A percentile compares a stretch with the other conserved stretches of the same genome.
Conservation (phyloP, 2,888 invertebrate species). For the Spilarctia lutea region DNA sequence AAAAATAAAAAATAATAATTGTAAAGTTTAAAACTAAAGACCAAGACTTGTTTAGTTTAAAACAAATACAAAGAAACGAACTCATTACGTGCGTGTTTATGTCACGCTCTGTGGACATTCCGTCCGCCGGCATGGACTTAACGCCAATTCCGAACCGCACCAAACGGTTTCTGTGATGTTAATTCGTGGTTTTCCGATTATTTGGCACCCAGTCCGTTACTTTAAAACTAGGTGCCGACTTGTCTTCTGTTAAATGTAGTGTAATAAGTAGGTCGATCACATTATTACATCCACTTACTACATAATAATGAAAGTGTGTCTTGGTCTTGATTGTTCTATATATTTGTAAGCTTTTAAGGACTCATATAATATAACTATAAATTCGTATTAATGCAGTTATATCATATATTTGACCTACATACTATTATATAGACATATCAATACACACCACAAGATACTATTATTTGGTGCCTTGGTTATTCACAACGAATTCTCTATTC, state of each 20-base stretch:
- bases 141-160: conserved; percentile 66
- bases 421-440: too few species aligned
- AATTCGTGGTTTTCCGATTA: conserved; percentile 74
- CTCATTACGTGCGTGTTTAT: conserved; percentile 67
- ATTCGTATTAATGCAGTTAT: too few species aligned
- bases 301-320: conserved; percentile 19
- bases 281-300: conserved; percentile 27
- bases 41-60: conserved; percentile 11
- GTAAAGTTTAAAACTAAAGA: conserved; percentile 12
- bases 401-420: too few species aligned
- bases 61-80: conserved; percentile 25
- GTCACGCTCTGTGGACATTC: conserved; percentile 67
- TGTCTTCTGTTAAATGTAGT: conserved; percentile 40
- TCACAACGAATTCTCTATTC: too few species aligned
- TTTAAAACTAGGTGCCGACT: conserved; percentile 63
- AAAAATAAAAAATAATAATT: not conserved
- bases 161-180: conserved; percentile 68
- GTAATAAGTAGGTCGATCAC: conserved; percentile 39
- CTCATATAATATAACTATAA: not conserved
- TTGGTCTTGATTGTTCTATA: not conserved
- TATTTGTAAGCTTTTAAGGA: not conserved
- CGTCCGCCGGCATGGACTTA: conserved; percentile 64
- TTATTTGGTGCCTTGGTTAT: too few species aligned
- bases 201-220: conserved; percentile 77
- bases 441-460: too few species aligned